Conservation (phyloP, 2,888 invertebrate species). For the Aporophyla lueneburgensis region DNA sequence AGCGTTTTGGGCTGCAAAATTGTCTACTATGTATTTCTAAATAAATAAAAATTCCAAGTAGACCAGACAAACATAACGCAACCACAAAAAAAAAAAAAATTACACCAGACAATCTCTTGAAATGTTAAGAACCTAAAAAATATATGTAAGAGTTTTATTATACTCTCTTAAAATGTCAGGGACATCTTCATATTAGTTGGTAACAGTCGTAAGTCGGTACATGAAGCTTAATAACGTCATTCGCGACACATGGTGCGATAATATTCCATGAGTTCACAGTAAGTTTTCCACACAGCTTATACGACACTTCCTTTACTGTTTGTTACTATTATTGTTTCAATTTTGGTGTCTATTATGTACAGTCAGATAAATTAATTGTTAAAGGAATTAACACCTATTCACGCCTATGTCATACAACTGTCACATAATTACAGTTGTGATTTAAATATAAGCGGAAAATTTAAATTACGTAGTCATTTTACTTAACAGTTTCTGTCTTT, state of each 20-base stretch:
- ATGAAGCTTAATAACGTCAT: constrained; percentile 39
- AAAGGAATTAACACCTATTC: neutral
- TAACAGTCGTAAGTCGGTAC: constrained; percentile 24
- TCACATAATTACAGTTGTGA: neutral
- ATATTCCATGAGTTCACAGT: constrained; percentile 16
- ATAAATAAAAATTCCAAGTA: too few relatives aligned
- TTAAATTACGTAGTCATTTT: neutral
- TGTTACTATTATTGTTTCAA: constrained; percentile 21
- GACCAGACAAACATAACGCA: too few relatives aligned
- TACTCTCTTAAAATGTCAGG: constrained; percentile 14
- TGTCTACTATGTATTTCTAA: too few relatives aligned
- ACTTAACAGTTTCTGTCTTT: neutral
- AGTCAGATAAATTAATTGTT: neutral
- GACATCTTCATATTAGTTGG: constrained; percentile 49
- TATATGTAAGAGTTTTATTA: neutral
- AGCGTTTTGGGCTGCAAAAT: too few relatives aligned
- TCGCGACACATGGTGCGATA: constrained; percentile 43
- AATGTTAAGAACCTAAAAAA: neutral
- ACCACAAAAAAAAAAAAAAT: too few relatives aligned
- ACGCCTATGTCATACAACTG: neutral
- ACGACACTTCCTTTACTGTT: constrained; percentile 33
- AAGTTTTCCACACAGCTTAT: constrained; percentile 31
- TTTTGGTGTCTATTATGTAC: neutral
- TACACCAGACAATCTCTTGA: neutral
- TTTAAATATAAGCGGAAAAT: neutral